Conservation (phyloP, 1,140 invertebrate genomes). For the Tribolium madens region DNA sequence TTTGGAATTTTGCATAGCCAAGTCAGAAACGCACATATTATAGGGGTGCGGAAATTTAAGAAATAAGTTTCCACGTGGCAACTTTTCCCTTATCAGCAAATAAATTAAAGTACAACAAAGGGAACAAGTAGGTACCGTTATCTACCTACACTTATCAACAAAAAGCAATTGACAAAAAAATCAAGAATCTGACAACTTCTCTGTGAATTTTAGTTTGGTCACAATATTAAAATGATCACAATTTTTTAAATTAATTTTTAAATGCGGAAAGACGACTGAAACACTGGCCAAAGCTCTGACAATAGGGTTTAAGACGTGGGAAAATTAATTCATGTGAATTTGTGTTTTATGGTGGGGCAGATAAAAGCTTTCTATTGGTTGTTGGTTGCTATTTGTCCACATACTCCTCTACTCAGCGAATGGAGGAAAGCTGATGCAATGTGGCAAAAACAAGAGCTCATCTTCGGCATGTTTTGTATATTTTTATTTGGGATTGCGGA, state of each 20-base stretch:
- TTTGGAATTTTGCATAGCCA: constrained; percentile 35
- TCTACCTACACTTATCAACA: constrained; percentile 1
- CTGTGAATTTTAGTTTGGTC: background rate
- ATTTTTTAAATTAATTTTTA: background rate
- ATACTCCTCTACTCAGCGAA: background rate
- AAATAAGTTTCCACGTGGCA: background rate
- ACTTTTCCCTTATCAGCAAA: background rate
- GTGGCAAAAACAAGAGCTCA: background rate
- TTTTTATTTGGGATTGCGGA: background rate
- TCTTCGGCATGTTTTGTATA: background rate
- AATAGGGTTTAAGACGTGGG: background rate
- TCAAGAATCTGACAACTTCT: background rate
- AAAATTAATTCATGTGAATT: background rate
- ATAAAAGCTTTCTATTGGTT: background rate
- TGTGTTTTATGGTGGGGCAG: background rate
- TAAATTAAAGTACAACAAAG: background rate
- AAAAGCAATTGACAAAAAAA: background rate
- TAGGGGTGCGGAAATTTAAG: background rate
- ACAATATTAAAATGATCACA: background rate
- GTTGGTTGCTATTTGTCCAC: background rate
- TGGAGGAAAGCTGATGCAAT: constrained; percentile 15
- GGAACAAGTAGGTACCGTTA: background rate
- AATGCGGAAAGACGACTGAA: background rate
- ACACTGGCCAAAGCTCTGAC: background rate
- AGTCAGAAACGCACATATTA: constrained; percentile 15